These are phyloP conservation scores for Salvelinus fontinalis DNA, from an alignment of 2,113 vertebrate genomes.

Conservation along the genomic window DNA sequence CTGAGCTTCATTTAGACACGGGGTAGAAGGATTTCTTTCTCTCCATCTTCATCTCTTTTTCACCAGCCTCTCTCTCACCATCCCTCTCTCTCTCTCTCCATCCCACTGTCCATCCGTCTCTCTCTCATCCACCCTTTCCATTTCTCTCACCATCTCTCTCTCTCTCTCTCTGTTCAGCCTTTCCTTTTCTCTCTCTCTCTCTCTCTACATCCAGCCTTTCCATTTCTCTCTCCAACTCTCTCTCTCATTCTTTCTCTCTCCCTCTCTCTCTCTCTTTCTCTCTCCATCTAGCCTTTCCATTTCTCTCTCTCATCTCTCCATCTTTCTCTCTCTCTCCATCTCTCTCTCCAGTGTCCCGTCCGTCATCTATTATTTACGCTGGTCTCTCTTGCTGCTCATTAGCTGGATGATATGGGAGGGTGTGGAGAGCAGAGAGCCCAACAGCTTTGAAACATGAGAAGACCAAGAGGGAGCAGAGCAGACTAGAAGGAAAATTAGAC, in stretches of 20 bases:
- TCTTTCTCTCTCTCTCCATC: conserved; percentile 42
- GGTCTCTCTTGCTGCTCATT: conserved; percentile 69
- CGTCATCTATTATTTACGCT: conserved; percentile 72
- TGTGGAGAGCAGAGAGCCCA: conserved; percentile 49
- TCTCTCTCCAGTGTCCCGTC: conserved; percentile 52
- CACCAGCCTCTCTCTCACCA: conserved; percentile 33
- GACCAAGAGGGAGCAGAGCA: background rate
- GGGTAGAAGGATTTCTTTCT: conserved; percentile 1
- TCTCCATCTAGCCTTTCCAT: background rate
- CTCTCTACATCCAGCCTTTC: conserved; percentile 29
- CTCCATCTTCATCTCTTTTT: conserved; percentile 38
- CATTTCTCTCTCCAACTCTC: too few relatives aligned
- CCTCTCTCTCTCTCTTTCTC: conserved; percentile 12
- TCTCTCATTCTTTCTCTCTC: background rate
- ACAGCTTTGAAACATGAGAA: conserved; percentile 64
- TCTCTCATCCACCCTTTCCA: background rate
- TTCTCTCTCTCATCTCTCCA: conserved; percentile 47
- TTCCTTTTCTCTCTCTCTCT: conserved; percentile 41
- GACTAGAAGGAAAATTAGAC: background rate
- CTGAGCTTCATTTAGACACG: conserved; percentile 53
- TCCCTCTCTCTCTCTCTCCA: conserved; percentile 45
- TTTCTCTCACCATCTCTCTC: conserved; percentile 43
- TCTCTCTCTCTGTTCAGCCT: conserved; percentile 11
- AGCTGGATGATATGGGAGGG: conserved; percentile 67
- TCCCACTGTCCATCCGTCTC: background rate